Base-by-base conservation (phyloP, 2,113 vertebrate genomes). In the Cyphomyrus discorhynchus region DNA sequence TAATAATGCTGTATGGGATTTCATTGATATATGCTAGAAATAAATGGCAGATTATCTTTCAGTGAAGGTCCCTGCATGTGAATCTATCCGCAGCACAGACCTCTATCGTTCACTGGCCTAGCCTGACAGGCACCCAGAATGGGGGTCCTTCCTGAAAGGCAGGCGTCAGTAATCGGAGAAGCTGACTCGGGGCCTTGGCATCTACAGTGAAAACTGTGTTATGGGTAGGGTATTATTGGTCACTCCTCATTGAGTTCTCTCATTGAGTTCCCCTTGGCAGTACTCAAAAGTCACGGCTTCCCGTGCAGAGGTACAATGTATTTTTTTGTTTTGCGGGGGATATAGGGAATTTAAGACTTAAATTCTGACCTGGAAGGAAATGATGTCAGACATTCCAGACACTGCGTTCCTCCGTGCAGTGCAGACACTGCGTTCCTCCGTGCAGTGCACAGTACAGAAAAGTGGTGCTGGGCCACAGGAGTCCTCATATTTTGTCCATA, bases 81-180 rank as follows among this genome's bases (percentile, higher is more conserved):
- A 62, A 88, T 88, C 42, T 62, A 70, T 88, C 39, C 6, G 5
- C 87, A 88, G 21, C 11, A 58, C 53, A 45, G 56, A 13, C 52
- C 86, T 56, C 53, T 24, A 19, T 31, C 62, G 62, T 31, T 70
- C n/a, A 31, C 62, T 70, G 27, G 27, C n/a, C n/a, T 66, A 66
- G 62, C n/a, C n/a, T 66, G 62, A 66, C 27, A 53, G 8, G 35
- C 24, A 45, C 35, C 35, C 58, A 10, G 56, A 39, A 15, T 42
- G 45, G 39, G 42, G 39, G 19, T 10, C 53, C 31, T 70, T 70
- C n/a, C 86, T 53, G 50, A 53, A 53, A 87, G 21, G 35, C 86
- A 87, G 56, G 87, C 11, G 58, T 88, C 87, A 70, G 87, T 62
- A 88, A 88, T 46, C 1, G 31, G 87, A 88, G 56, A 88, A 24